Base-by-base conservation (phyloP, 1,140 invertebrate genomes). In the Penaeus japonicus region DNA sequence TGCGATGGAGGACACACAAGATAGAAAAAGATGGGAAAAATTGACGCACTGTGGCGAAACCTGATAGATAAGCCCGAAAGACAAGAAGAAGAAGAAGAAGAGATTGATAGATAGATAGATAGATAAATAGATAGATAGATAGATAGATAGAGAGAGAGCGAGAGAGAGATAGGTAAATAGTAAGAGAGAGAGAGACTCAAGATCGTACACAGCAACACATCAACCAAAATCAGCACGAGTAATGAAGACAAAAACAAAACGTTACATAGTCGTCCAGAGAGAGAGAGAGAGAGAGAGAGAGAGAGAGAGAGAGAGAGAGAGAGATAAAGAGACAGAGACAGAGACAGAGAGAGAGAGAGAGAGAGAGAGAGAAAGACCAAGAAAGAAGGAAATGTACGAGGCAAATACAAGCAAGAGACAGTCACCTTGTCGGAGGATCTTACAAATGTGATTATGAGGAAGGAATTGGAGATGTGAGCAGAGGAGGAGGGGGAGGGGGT, bases 141-240 rank as follows among this genome's bases (percentile, higher is more conserved):
- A 75, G 24, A 22, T 7, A 18, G 18, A 75, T 7, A 75, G 70
- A 75, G 70, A 75, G 70, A 75, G 70, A 75, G 70, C 10, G 70
- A 75, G 70, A 75, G 70, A 75, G 70, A 75, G 70, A 75, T 27
- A 75, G 70, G 24, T 7, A 75, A n/a, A 75, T 27, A 75, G 70
- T 24, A 24, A 75, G 70, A 75, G 5, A 75, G 70, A 75, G 70
- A 75, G 70, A 75, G 5, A 75, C 22, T 3, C 0, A 27, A 12
- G 27, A 1, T 24, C 4, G 12, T 1, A 75, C 22, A 75, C 0
- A 27, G 24, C n/a, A n/a, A n/a, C n/a, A n/a, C n/a, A n/a, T n/a
- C n/a, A n/a, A n/a, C n/a, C n/a, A n/a, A n/a, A n/a, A n/a, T n/a
- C n/a, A n/a, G n/a, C n/a, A n/a, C n/a, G 70, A 75, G 24, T 7